These are phyloP conservation scores for Oreochromis mossambicus DNA, from an alignment of 2,797 vertebrate species.

Conservation along the genomic window DNA sequence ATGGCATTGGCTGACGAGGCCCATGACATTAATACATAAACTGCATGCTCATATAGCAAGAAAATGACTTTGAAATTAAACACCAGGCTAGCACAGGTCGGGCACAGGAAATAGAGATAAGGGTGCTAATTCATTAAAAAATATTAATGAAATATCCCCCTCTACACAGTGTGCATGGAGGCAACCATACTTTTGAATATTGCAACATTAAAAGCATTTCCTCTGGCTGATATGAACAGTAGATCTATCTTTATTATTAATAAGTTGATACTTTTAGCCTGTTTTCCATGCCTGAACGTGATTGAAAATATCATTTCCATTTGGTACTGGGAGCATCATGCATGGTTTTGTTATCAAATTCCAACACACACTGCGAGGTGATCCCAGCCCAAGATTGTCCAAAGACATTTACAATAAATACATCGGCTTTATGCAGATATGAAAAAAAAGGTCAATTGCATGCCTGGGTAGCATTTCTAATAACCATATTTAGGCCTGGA, in stretches of 20 bases:
- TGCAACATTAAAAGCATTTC: slow-evolving; percentile 61
- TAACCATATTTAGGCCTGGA: slow-evolving; percentile 23
- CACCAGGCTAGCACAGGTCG: slow-evolving; percentile 72
- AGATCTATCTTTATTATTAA: slow-evolving; percentile 61
- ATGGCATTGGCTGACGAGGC: slow-evolving; percentile 61
- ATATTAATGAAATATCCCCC: slow-evolving; percentile 78
- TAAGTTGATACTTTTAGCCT: slow-evolving; percentile 53
- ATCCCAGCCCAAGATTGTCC: slow-evolving; percentile 54
- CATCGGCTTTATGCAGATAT: slow-evolving; percentile 26
- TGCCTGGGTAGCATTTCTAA: slow-evolving; percentile 52
- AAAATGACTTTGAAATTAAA: slow-evolving; percentile 82
- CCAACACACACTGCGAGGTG: slow-evolving; percentile 51
- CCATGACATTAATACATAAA: slow-evolving; percentile 76
- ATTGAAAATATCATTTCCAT: slow-evolving; percentile 68
- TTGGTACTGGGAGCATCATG: slow-evolving; percentile 49
- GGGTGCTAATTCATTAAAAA: slow-evolving; percentile 78
- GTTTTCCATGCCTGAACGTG: slow-evolving; percentile 46
- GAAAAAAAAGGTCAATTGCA: slow-evolving; percentile 51
- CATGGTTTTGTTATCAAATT: slow-evolving; percentile 65
- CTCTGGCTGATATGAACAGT: slow-evolving; percentile 61
- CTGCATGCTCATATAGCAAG: slow-evolving; percentile 66
- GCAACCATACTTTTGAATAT: slow-evolving; percentile 63
- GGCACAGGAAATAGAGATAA: slow-evolving; percentile 72
- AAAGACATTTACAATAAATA: slow-evolving; percentile 51
- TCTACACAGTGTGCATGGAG: slow-evolving; percentile 33